Evolutionary conservation across 2,888 invertebrate species (phyloP), one percentile per base, ranked within the genome.

Genomic region (Callyntrura sp.): DNA sequence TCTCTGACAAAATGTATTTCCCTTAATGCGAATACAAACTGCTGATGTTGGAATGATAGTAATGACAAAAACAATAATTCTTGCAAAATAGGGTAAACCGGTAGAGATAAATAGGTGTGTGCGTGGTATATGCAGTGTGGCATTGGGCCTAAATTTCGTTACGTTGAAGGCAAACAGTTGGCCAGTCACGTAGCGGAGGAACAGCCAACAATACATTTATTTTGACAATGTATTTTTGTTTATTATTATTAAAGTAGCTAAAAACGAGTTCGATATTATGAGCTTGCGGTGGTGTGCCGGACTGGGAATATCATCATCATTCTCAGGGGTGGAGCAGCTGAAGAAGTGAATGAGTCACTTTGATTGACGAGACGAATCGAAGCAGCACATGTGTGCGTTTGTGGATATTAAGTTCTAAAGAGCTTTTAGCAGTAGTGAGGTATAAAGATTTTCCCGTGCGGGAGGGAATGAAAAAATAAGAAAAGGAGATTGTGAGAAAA

Each of bases 391-490:
- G 51, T 51, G 35, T 57, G 57, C 23, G 17, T 78, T 17, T 57
- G 43, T 51, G 23, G 25, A 51, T 20, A 45, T 25, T 65, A 73
- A 20, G 51, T 17, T 28, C n/a, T 43, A 51, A 55, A 76, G 48
- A 45, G 55, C 68, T 76, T 88, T 76, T 88, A 57, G 25, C 57
- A 78, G 25, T 43, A 78, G 65, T 76, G 73, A 83, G 62, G 62
- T 88, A 83, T 78, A 88, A 88, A 65, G 88, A 83, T 88, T 88
- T 83, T 83, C 76, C 76, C 65, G 73, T 73, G 88, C 82, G 88
- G 51, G 51, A 51, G 25, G 48, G 70, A 88, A 78, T 85, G 78
- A 65, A 73, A 76, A 35, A 45, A 76, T 43, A 17, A 28, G 65
- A 57, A 62, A 55, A 55, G 25, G 25, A 25, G 62, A 76, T 76